Evolutionary conservation across 2,888 invertebrate species (phyloP).

Genomic region (Drosophila mercatorum): DNA sequence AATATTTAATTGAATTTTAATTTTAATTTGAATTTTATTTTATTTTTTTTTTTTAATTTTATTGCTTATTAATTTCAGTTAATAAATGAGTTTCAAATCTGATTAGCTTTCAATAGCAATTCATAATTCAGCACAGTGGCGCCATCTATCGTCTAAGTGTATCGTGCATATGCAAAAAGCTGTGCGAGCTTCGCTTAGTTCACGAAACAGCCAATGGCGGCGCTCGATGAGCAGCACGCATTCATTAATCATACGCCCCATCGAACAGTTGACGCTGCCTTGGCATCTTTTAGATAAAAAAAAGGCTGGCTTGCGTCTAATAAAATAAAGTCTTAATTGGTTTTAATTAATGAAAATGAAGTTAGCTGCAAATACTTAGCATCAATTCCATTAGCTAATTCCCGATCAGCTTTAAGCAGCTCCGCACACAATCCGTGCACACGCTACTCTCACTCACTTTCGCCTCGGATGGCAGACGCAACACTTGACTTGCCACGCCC

Average conservation of each 20-base stretch:
- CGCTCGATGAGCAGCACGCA: conserved; percentile 4
- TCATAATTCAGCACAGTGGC: conserved; percentile 9
- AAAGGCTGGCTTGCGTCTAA: background rate
- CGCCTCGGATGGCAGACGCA: conserved; percentile 38
- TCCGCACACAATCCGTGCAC: conserved; percentile 6
- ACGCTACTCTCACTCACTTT: conserved; percentile 44
- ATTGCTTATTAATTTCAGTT: background rate
- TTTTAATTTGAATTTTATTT: background rate
- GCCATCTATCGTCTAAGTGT: conserved; percentile 42
- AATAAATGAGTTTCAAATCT: background rate
- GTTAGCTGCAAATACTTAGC: background rate
- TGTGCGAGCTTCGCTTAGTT: conserved; percentile 42
- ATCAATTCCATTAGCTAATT: conserved; percentile 1
- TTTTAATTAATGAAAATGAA: background rate
- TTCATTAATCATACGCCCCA: conserved; percentile 50
- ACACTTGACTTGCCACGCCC: conserved; percentile 46
- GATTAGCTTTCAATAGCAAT: background rate
- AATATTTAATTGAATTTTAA: background rate
- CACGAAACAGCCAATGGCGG: conserved; percentile 21
- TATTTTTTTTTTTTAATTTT: background rate
- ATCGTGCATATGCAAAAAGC: conserved; percentile 20
- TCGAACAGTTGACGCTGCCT: conserved; percentile 9
- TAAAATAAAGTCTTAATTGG: background rate
- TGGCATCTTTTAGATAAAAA: background rate
- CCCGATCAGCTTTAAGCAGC: conserved; percentile 2